Base-by-base conservation (phyloP, 2,113 vertebrate species). In the Lepus europaeus region DNA sequence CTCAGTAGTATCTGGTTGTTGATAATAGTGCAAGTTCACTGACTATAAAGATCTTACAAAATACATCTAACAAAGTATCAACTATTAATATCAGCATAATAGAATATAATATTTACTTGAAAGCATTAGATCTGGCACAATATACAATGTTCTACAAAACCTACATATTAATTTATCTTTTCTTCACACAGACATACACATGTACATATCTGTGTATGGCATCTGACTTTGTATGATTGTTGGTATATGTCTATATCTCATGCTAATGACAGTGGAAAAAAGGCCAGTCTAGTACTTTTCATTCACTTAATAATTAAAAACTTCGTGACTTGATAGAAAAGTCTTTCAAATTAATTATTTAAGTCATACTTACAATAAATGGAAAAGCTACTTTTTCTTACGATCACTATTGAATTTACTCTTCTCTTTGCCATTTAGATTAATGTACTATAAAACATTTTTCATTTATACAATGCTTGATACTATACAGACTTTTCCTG, bases 311-410 rank as follows among this genome's bases (percentile, higher is more conserved):
- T 86, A 86, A 95, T 78, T 56, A 94, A 82, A 81, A 87, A 86
- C 27, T 85, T 59, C 29, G 39, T 77, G 39, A 91, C 61, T 73
- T 90, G 87, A 89, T 39, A 73, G 63, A 79, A 81, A 3, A 66
- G 2, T 66, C 27, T 72, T 92, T 95, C 27, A 25, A 7, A 77
- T 91, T 87, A 85, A 90, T 96, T 93, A 93, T 86, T 93, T 85
- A 95, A 87, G 74, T 93, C 3, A 76, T 36, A 92, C 20, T 85
- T 82, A 90, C 1, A 63, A 85, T 39, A 95, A 91, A 79, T 36
- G 12, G 16, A 81, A 93, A 96, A 66, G 51, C 3, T 16, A 29
- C 36, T 80, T 89, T 83, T 88, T 82, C 74, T 70, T 94, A 70
- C 5, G 64, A 68, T 90, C 5, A 74, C 45, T 92, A 39, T 19